phyloP scores from a whole-genome alignment of 2,797 vertebrate species.

The Enteromius afrohamiltoni region DNA sequence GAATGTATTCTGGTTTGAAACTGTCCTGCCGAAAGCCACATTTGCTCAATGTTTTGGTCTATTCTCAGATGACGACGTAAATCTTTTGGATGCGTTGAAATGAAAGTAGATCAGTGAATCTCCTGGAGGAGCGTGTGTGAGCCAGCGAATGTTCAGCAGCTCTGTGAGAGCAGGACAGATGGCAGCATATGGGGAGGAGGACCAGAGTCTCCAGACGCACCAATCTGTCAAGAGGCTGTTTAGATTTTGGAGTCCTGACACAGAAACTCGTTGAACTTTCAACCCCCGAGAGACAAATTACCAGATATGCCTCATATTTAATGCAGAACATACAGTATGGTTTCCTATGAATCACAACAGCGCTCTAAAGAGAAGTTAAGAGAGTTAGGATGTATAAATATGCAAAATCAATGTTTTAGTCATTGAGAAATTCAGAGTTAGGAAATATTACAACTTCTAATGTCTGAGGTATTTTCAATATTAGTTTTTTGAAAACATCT shows the following conservation, averaged over 20 bases:
- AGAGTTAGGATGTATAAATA: neutral
- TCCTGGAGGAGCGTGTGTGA: slow-evolving; percentile 56
- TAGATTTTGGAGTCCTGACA: slow-evolving; percentile 72
- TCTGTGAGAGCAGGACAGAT: slow-evolving; percentile 74
- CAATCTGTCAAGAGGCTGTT: slow-evolving; percentile 71
- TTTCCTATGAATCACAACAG: neutral
- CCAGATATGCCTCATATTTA: slow-evolving; percentile 11
- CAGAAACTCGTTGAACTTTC: slow-evolving; percentile 73
- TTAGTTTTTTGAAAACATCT: neutral
- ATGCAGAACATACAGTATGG: neutral
- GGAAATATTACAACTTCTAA: neutral
- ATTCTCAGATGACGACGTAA: neutral
- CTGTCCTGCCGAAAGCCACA: neutral
- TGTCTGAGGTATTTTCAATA: neutral
- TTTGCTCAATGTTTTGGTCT: neutral
- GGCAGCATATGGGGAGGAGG: slow-evolving; percentile 81
- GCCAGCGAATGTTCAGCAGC: slow-evolving; percentile 63
- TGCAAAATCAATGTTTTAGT: neutral
- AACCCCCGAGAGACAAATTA: slow-evolving; percentile 58
- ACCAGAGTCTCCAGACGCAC: slow-evolving; percentile 77
- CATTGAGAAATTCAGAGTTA: neutral
- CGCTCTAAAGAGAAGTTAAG: neutral
- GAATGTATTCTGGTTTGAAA: too few species aligned
- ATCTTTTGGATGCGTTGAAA: neutral
- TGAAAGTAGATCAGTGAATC: slow-evolving; percentile 1